Conservation (phyloP, 1,140 invertebrate species). For the Hirudo medicinalis region DNA sequence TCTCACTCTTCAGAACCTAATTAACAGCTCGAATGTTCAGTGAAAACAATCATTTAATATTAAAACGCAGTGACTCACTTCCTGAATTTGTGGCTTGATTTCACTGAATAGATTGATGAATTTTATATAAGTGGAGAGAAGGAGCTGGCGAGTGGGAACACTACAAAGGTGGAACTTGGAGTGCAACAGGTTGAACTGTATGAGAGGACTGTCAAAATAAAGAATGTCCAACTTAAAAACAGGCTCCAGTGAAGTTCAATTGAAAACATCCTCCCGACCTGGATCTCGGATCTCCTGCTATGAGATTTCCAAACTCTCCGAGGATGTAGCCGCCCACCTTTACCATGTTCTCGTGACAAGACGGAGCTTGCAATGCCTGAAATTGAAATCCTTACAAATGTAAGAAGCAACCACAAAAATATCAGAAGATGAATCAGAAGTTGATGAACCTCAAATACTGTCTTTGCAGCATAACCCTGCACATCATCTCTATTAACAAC, state of each 20-base stretch:
- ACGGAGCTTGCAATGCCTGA: constrained; percentile 75
- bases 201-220: constrained; percentile 55
- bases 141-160: constrained; percentile 79
- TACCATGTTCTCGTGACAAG: constrained; percentile 99
- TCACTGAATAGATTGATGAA: constrained; percentile 98
- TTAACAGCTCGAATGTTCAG: not conserved
- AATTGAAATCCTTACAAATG: too few relatives aligned
- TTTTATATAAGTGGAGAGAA: constrained; percentile 96
- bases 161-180: constrained; percentile 90
- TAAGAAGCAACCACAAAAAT: not conserved
- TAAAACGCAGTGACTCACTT: constrained; percentile 45
- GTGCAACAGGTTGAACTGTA: constrained; percentile 91
- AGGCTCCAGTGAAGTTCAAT: not conserved
- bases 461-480: constrained; percentile 92
- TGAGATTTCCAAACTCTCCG: constrained; percentile 98
- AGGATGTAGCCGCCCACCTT: constrained; percentile 99
- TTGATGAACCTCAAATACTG: constrained; percentile 74
- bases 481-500: constrained; percentile 99
- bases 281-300: constrained; percentile 75
- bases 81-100: constrained; percentile 88
- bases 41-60: not conserved
- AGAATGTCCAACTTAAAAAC: not conserved
- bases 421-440: not conserved
- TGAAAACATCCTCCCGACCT: not conserved
- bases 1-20: constrained; percentile 74